Evolutionary conservation across 2,888 invertebrate genomes (phyloP).

Genomic region (Aphodius sticticus): DNA sequence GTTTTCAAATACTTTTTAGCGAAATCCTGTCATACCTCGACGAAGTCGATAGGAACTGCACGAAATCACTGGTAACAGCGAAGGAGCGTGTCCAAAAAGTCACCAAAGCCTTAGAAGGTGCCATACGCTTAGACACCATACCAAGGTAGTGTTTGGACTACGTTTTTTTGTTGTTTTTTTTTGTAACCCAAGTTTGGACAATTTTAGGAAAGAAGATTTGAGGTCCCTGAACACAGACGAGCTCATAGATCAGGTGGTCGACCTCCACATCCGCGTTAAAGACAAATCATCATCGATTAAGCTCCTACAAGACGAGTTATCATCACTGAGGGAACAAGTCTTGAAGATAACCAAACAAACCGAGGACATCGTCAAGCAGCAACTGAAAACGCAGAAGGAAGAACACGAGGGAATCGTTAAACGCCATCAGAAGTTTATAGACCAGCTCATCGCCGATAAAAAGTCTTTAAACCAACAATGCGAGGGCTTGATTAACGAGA

Average conservation of each 20-base stretch:
- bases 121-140: conserved; percentile 53
- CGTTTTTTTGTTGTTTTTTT: conserved; percentile 59
- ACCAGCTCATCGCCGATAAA: conserved; percentile 83
- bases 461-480: conserved; percentile 78
- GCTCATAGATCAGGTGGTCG: conserved; percentile 68
- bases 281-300: conserved; percentile 68
- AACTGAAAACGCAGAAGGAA: conserved; percentile 67
- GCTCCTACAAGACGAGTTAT: conserved; percentile 67
- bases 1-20: conserved; percentile 54
- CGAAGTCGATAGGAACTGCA: conserved; percentile 65
- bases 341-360: conserved; percentile 57
- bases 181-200: too few relatives aligned
- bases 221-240: conserved; percentile 67
- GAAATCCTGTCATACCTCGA: conserved; percentile 72
- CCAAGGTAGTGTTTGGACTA: conserved; percentile 50
- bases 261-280: conserved; percentile 67
- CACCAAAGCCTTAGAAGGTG: conserved; percentile 48
- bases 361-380: conserved; percentile 58
- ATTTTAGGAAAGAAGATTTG: conserved; percentile 61
- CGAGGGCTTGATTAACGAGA: conserved; percentile 71
- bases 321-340: conserved; percentile 64
- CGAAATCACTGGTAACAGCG: conserved; percentile 51
- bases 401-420: conserved; percentile 79
- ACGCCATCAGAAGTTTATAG: conserved; percentile 84
- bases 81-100: conserved; percentile 51